Evolutionary conservation across 2,113 vertebrate genomes (phyloP).

Genomic region (Vimba vimba): DNA sequence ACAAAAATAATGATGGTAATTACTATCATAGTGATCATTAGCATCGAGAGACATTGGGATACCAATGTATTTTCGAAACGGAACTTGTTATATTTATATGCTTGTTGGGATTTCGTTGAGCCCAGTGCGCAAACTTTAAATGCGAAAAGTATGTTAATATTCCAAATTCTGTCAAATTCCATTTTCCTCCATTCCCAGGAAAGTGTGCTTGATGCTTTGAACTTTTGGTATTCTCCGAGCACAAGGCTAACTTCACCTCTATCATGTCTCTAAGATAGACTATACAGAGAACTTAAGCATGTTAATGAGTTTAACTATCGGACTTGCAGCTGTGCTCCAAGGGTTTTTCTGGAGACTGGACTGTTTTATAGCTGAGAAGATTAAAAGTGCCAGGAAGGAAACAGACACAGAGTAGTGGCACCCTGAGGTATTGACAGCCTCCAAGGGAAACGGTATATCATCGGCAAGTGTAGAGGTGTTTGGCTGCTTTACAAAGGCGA

Average conservation of each 20-base stretch:
- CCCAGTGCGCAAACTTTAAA: not conserved
- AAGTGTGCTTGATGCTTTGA: not conserved
- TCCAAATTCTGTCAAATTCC: not conserved
- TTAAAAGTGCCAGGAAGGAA: slow-evolving; percentile 69
- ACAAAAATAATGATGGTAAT: slow-evolving; percentile 25
- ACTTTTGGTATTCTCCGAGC: slow-evolving; percentile 1
- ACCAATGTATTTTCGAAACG: not conserved
- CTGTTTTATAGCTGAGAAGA: slow-evolving; percentile 68
- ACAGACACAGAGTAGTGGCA: slow-evolving; percentile 65
- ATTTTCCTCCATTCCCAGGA: too few relatives aligned
- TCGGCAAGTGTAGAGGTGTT: slow-evolving; percentile 65
- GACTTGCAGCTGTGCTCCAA: slow-evolving; percentile 63
- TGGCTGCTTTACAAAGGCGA: slow-evolving; percentile 71
- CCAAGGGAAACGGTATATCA: slow-evolving; percentile 75
- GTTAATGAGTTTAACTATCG: slow-evolving; percentile 71
- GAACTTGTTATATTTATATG: not conserved
- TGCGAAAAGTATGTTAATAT: not conserved
- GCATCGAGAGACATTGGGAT: slow-evolving; percentile 15
- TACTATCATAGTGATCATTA: slow-evolving; percentile 24
- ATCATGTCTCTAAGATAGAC: slow-evolving; percentile 26
- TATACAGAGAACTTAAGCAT: slow-evolving; percentile 59
- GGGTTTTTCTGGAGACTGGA: slow-evolving; percentile 63
- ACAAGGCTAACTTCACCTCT: slow-evolving; percentile 6
- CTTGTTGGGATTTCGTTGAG: not conserved
- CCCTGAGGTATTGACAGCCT: slow-evolving; percentile 71